A percentile compares a stretch with the other conserved stretches of the same genome.
These are phyloP conservation scores for Synodontis membranacea DNA, from an alignment of 2,113 vertebrate species.

Conservation along the genomic window DNA sequence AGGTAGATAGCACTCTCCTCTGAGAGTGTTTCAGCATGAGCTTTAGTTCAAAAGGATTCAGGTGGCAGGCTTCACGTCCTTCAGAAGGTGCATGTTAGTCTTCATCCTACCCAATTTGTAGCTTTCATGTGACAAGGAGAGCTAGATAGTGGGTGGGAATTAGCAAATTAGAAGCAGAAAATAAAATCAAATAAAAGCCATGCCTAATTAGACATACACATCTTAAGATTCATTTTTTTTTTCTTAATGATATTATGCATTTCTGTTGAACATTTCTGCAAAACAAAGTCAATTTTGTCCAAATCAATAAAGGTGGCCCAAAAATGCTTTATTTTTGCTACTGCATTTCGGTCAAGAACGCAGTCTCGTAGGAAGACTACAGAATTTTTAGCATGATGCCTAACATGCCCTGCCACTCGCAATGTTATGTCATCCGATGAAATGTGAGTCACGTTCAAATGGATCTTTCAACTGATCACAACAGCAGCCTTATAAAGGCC, in stretches of 20 bases:
- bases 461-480: neutral
- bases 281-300: neutral
- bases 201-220: neutral
- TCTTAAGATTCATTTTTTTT: neutral
- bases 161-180: neutral
- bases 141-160: neutral
- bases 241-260: neutral
- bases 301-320: neutral
- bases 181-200: neutral
- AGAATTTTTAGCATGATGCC: neutral
- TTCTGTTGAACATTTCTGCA: neutral
- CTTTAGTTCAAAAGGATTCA: neutral
- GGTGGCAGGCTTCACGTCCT: neutral
- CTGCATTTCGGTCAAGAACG: neutral
- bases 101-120: neutral
- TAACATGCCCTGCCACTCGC: neutral
- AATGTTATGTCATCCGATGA: conserved; percentile 14
- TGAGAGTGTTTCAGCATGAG: neutral
- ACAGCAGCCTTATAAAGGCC: neutral
- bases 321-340: neutral
- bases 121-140: neutral
- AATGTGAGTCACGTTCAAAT: neutral
- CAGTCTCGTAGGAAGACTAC: neutral
- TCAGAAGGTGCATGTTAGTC: neutral
- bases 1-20: neutral